Percentiles rank a stretch among this genome's conserved stretches.
These are phyloP conservation scores for Limenitis camilla DNA, from an alignment of 2,888 invertebrate genomes.

Conservation along the genomic window DNA sequence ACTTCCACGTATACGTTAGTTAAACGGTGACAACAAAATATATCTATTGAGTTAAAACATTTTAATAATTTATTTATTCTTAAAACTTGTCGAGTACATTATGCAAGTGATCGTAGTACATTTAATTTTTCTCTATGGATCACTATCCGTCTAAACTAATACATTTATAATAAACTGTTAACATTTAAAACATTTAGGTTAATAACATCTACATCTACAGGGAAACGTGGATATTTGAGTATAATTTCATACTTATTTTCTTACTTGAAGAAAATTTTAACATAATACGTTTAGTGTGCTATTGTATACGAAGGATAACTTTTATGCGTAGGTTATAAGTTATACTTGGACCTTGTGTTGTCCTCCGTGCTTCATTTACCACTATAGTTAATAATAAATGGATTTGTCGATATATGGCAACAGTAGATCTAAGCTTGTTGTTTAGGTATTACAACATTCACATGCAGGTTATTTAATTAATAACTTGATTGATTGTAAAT, in stretches of 20 bases:
- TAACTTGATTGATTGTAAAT: constrained; percentile 6
- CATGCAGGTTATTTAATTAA: constrained; percentile 8
- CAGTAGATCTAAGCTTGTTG: constrained; percentile 2
- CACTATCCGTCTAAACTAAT: neutral
- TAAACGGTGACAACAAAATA: constrained; percentile 32
- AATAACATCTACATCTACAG: constrained; percentile 1
- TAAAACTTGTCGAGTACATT: neutral
- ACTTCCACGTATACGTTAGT: too few species aligned
- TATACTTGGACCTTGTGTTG: too few species aligned
- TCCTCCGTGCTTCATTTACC: too few species aligned
- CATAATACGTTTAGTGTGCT: too few species aligned
- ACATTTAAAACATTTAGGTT: too few species aligned
- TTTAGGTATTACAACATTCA: constrained; percentile 12
- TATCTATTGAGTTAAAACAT: constrained; percentile 32
- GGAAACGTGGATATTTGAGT: neutral
- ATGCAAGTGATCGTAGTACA: too few species aligned
- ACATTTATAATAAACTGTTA: neutral
- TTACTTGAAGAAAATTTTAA: neutral
- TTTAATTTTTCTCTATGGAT: too few species aligned
- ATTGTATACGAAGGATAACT: too few species aligned
- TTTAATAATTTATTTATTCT: constrained; percentile 18
- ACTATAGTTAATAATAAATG: too few species aligned
- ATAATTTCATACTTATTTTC: neutral
- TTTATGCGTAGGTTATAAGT: too few species aligned
- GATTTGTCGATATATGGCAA: constrained; percentile 3